Evolutionary conservation across 2,113 vertebrate species (phyloP), one percentile per base, ranked within the genome.

Genomic region (Petromus typicus): DNA sequence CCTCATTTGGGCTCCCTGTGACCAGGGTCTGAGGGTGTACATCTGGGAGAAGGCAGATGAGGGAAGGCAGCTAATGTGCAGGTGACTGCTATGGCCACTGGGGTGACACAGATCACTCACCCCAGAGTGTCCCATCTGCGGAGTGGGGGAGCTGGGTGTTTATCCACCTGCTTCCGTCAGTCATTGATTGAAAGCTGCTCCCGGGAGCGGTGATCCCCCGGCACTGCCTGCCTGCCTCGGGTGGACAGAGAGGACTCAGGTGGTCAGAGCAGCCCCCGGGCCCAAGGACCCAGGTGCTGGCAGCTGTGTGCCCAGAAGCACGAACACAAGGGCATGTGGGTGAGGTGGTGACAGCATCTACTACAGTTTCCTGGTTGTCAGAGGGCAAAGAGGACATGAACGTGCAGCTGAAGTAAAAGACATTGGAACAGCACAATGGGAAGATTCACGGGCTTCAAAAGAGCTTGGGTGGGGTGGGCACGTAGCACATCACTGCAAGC

Each of bases 221-320:
- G 43, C n/a, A 69, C n/a, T 56, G 75, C 37, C 89, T 57, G 59
- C 56, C 30, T 82, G 48, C 56, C 40, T 13, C 5, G 13, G 54
- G 13, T 76, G 48, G 22, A 63, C 83, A 91, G 67, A 90, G 66
- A 88, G 45, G 67, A 73, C 76, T 83, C 91, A 91, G 37, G 90
- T 54, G 69, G 54, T 37, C 71, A 54, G 37, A 96, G 61, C 80
- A 79, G 75, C 56, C 27, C 61, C 40, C 32, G 56, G 73, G 71
- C 43, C 6, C 6, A 32, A 86, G 43, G 86, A 54, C 89, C 34
- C 80, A 76, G 61, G n/a, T 69, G 67, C 73, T 95, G 56, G 57
- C 67, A 95, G 30, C 88, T 93, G 34, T 51, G 18, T 59, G 56
- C 71, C 22, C 64, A 87, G 75, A 96, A 78, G 80, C 22, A 34